phyloP scores from a whole-genome alignment of 2,797 vertebrate species.

The Gambusia yucatana region DNA sequence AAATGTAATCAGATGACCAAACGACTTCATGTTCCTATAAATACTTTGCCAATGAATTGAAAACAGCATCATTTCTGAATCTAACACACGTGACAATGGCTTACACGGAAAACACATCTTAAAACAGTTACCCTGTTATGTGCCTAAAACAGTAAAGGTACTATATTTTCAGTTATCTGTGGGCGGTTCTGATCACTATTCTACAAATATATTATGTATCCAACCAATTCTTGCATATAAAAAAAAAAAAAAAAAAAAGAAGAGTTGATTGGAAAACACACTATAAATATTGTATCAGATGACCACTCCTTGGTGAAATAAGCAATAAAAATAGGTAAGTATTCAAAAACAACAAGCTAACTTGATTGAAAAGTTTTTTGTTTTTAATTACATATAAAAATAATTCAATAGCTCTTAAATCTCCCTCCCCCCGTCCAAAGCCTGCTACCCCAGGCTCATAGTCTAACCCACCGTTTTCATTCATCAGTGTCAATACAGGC shows the following conservation, averaged over 20 bases:
- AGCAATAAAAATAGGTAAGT: constrained; percentile 39
- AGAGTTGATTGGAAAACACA: constrained; percentile 34
- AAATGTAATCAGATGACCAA: constrained; percentile 37
- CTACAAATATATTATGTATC: constrained; percentile 49
- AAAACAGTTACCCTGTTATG: constrained; percentile 55
- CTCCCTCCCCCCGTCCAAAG: constrained; percentile 27
- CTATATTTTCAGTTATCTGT: constrained; percentile 41
- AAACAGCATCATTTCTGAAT: constrained; percentile 15
- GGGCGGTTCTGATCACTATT: constrained; percentile 53
- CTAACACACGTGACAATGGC: constrained; percentile 39
- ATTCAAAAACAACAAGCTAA: constrained; percentile 39
- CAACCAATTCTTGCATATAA: constrained; percentile 32
- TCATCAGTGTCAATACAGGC: constrained; percentile 51
- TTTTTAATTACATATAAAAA: constrained; percentile 65
- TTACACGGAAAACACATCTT: constrained; percentile 28
- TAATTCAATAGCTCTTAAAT: constrained; percentile 52
- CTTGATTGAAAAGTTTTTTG: constrained; percentile 64
- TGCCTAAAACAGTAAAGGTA: constrained; percentile 54
- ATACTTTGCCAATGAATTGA: constrained; percentile 36
- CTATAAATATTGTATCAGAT: constrained; percentile 38
- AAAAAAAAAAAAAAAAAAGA: constrained; percentile 5
- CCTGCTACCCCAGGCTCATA: constrained; percentile 23
- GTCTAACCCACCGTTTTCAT: constrained; percentile 50
- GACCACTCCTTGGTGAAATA: constrained; percentile 19
- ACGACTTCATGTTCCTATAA: constrained; percentile 55